Percentiles rank a stretch among this genome's conserved stretches.
phyloP scores from a whole-genome alignment of 2,888 invertebrate genomes.

The Griposia aprilina region DNA sequence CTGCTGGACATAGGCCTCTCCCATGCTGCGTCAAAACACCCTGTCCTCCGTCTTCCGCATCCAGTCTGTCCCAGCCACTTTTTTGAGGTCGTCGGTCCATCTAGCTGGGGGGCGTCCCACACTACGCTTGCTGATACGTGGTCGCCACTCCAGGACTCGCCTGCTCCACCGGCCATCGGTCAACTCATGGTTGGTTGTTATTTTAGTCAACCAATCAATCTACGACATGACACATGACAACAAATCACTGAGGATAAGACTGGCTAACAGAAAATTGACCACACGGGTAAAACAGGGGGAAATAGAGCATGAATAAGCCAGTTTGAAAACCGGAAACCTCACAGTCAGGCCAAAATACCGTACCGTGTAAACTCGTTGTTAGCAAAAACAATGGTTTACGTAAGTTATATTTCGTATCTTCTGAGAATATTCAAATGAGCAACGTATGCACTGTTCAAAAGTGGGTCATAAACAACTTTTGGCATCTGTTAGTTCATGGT shows the following conservation, averaged over 20 bases:
- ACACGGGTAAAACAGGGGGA: not conserved
- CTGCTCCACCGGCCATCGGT: too few species aligned
- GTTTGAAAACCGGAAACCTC: not conserved
- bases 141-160: too few species aligned
- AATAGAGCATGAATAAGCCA: not conserved
- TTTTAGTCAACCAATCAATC: not conserved
- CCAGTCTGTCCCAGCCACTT: too few species aligned
- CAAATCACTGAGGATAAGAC: not conserved
- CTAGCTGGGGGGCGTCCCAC: too few species aligned
- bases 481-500: too few species aligned
- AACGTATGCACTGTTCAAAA: slow-evolving; percentile 17
- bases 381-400: slow-evolving; percentile 30
- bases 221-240: not conserved
- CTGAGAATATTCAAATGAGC: slow-evolving; percentile 52
- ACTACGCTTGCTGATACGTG: too few species aligned
- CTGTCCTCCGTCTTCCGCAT: too few species aligned
- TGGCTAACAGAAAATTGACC: not conserved
- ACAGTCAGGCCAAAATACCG: not conserved
- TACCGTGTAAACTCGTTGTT: not conserved
- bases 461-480: slow-evolving; percentile 27
- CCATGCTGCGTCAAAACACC: too few species aligned
- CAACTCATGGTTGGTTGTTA: not conserved
- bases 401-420: slow-evolving; percentile 22
- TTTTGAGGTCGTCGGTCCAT: too few species aligned
- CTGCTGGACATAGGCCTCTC: too few species aligned